Evolutionary conservation across 2,113 vertebrate species (phyloP).

Genomic region (Silurus glanis): DNA sequence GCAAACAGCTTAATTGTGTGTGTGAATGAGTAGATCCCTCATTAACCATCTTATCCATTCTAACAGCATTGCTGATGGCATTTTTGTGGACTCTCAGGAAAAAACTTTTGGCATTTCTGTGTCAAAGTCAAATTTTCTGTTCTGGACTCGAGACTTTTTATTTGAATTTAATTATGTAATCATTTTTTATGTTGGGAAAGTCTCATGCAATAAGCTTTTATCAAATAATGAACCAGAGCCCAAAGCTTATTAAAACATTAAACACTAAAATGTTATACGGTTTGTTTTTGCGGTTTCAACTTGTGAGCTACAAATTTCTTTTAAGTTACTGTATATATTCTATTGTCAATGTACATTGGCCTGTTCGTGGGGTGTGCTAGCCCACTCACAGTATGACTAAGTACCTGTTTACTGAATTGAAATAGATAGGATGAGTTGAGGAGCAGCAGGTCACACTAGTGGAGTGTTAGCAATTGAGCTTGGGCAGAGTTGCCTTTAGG

Average conservation of each 20-base stretch:
- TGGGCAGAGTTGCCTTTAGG: background rate
- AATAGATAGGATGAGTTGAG: slow-evolving; percentile 22
- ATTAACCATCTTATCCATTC: background rate
- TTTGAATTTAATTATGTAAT: background rate
- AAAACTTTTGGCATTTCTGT: background rate
- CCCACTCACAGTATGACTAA: slow-evolving; percentile 29
- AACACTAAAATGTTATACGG: background rate
- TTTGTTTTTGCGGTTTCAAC: background rate
- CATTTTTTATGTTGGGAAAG: background rate
- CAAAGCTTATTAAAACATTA: background rate
- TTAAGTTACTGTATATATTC: background rate
- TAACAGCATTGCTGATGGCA: background rate
- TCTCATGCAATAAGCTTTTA: background rate
- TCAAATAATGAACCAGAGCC: background rate
- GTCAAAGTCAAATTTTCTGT: background rate
- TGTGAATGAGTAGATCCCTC: background rate
- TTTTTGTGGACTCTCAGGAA: background rate
- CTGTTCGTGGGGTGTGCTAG: background rate
- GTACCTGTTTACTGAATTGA: slow-evolving; percentile 21
- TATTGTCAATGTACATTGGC: background rate
- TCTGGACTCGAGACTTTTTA: background rate
- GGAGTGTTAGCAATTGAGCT: background rate
- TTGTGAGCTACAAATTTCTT: background rate
- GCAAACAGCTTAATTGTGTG: background rate
- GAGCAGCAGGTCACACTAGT: background rate